Percentiles rank a stretch among this genome's conserved stretches.
Conservation (phyloP, 2,888 invertebrate genomes). For the Rotaria macrura region DNA sequence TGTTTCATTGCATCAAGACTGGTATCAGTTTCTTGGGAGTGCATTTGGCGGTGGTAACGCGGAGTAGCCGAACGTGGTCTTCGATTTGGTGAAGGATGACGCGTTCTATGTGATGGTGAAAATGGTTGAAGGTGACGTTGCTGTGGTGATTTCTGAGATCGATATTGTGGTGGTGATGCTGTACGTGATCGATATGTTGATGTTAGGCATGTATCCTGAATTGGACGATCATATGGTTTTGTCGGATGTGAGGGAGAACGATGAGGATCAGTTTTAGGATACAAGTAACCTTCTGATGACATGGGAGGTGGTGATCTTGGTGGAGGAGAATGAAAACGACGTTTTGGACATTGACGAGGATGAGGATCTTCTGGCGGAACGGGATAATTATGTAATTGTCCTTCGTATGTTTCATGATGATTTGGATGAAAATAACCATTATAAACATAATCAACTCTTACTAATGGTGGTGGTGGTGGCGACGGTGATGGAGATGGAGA, state of each 20-base stretch:
- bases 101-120: neutral
- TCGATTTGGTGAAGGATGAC: neutral
- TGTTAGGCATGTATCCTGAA: neutral
- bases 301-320: neutral
- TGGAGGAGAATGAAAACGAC: neutral
- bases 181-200: neutral
- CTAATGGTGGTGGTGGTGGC: too few species aligned
- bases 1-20: neutral
- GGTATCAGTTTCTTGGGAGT: neutral
- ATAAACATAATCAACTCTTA: neutral
- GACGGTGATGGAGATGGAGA: neutral
- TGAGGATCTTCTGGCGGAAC: neutral
- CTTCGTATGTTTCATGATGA: neutral
- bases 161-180: neutral
- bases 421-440: neutral
- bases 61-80: neutral
- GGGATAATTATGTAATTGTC: too few species aligned
- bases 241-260: too few species aligned
- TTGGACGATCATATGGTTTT: too few species aligned
- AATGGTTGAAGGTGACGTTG: neutral
- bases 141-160: neutral
- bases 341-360: fast-evolving
- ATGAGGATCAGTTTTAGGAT: too few species aligned
- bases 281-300: neutral
- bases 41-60: neutral